These are phyloP conservation scores for Melinopterus prodromus DNA, from an alignment of 2,888 invertebrate species.

Conservation along the genomic window DNA sequence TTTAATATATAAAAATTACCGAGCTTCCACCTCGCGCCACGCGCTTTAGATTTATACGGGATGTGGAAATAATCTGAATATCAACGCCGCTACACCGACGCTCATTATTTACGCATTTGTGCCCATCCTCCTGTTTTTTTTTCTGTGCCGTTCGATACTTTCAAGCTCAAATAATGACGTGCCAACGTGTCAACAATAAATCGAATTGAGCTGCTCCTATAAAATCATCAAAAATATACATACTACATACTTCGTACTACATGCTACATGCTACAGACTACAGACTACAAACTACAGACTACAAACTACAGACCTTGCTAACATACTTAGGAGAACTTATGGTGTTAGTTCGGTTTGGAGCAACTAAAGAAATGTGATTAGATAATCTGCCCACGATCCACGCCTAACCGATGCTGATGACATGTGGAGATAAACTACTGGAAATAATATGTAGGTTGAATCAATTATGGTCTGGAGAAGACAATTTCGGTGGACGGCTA, in stretches of 20 bases:
- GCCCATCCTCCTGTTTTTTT: neutral
- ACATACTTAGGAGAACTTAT: too few species aligned
- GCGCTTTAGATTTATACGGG: neutral
- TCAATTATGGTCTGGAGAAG: neutral
- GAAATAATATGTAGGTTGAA: neutral
- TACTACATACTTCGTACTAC: too few species aligned
- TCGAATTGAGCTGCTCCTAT: too few species aligned
- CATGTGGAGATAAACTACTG: too few species aligned
- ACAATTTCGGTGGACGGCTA: neutral
- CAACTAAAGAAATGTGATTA: too few species aligned
- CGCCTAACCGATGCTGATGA: too few species aligned
- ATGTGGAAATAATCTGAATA: constrained; percentile 6
- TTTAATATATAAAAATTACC: constrained; percentile 24
- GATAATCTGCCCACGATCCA: too few species aligned
- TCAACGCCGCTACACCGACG: neutral
- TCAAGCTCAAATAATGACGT: neutral
- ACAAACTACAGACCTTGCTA: too few species aligned
- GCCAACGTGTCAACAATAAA: neutral
- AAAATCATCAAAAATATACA: too few species aligned
- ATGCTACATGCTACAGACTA: too few species aligned
- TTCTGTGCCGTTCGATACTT: neutral
- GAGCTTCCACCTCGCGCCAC: neutral
- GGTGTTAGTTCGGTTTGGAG: too few species aligned
- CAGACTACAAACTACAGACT: too few species aligned
- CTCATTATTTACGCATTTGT: neutral